These are phyloP conservation scores for Olivierus martensii DNA, from an alignment of 1,140 invertebrate genomes.

Conservation along the genomic window DNA sequence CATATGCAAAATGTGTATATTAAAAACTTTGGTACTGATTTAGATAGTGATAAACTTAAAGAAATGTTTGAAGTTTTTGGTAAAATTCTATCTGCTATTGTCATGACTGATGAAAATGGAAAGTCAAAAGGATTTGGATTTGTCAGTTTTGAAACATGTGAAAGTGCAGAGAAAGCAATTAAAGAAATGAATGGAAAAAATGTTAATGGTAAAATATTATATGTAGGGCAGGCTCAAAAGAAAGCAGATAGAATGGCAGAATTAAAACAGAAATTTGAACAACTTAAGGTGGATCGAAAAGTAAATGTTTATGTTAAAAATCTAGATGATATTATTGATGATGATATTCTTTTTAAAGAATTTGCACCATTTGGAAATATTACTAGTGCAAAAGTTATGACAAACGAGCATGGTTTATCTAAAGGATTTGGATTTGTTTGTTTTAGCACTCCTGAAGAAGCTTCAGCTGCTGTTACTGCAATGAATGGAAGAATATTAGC, in stretches of 20 bases:
- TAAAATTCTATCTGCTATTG: constrained; percentile 45
- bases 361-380: constrained; percentile 91
- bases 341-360: constrained; percentile 84
- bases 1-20: constrained; percentile 98
- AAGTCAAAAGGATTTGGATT: constrained; percentile 98
- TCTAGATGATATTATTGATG: constrained; percentile 91
- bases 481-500: constrained; percentile 97
- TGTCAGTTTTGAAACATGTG: constrained; percentile 94
- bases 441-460: constrained; percentile 95
- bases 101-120: constrained; percentile 88
- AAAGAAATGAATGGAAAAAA: neutral
- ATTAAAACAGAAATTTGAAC: constrained; percentile 88
- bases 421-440: constrained; percentile 99
- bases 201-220: constrained; percentile 42
- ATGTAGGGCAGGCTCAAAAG: constrained; percentile 95
- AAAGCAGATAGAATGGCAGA: constrained; percentile 94
- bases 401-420: constrained; percentile 56
- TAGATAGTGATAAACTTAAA: constrained; percentile 70
- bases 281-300: constrained; percentile 87
- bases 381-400: constrained; percentile 93
- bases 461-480: constrained; percentile 95
- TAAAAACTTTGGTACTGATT: constrained; percentile 94
- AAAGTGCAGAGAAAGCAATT: constrained; percentile 74
- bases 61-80: constrained; percentile 92
- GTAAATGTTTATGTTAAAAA: constrained; percentile 99